Conservation (phyloP, 2,797 vertebrate species). For the Hipposideros larvatus region DNA sequence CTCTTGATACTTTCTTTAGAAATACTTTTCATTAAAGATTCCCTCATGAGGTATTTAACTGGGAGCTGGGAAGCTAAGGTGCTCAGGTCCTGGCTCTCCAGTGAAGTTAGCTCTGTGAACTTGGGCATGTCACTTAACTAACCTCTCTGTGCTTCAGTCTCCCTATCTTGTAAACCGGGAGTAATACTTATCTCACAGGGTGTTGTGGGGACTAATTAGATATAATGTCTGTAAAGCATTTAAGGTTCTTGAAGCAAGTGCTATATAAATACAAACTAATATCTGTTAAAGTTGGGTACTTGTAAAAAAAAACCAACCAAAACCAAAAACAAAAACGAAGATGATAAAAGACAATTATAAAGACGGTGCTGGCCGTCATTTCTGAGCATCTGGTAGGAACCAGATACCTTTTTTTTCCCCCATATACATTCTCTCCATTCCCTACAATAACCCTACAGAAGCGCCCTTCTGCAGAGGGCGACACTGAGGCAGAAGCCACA, state of each 20-base stretch:
- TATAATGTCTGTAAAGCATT: conserved; percentile 80
- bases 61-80: no score
- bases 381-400: not conserved
- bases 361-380: not conserved
- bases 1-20: conserved; percentile 3
- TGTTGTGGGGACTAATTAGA: conserved; percentile 85
- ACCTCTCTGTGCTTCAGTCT: conserved; percentile 83
- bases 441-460: not conserved
- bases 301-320: conserved; percentile 40
- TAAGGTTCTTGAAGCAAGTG: conserved; percentile 82
- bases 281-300: conserved; percentile 86
- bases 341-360: not conserved
- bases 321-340: no score
- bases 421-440: not conserved
- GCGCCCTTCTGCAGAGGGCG: no score
- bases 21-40: no score
- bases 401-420: no score
- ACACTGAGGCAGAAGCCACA: not conserved
- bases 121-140: conserved; percentile 80
- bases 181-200: conserved; percentile 85
- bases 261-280: conserved; percentile 83
- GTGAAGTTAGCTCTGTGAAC: conserved; percentile 74
- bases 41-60: no score
- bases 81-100: no score
- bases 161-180: conserved; percentile 81